Percentiles rank a stretch among this genome's conserved stretches.
These are phyloP conservation scores for Ormyrus pomaceus DNA, from an alignment of 2,888 invertebrate genomes.

Conservation along the genomic window DNA sequence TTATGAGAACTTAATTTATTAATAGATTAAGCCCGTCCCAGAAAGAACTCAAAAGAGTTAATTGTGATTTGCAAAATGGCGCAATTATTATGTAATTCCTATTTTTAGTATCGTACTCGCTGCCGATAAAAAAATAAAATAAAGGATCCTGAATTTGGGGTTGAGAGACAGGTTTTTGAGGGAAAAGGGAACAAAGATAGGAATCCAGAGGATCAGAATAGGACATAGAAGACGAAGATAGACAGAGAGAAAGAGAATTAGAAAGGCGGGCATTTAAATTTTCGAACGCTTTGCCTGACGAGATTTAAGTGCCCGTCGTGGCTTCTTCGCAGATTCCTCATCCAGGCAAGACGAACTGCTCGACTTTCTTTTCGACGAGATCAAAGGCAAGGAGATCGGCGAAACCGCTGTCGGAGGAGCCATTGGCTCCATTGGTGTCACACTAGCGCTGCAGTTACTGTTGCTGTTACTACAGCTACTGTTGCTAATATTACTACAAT, in stretches of 20 bases:
- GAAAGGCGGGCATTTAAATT: slow-evolving; percentile 41
- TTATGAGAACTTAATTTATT: slow-evolving; percentile 12
- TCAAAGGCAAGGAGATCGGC: slow-evolving; percentile 51
- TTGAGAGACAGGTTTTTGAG: no score
- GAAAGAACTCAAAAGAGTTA: slow-evolving; percentile 6
- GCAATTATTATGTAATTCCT: slow-evolving; percentile 5
- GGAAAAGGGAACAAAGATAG: no score
- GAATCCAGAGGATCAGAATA: background rate
- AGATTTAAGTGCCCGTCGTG: slow-evolving; percentile 54
- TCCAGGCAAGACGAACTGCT: slow-evolving; percentile 52
- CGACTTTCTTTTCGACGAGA: slow-evolving; percentile 71
- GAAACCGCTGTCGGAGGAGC: slow-evolving; percentile 69
- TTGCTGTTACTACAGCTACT: slow-evolving; percentile 39
- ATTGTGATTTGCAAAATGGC: slow-evolving; percentile 10
- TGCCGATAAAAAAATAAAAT: slow-evolving; percentile 25
- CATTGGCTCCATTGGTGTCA: slow-evolving; percentile 65
- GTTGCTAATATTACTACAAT: background rate
- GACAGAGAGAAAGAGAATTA: slow-evolving; percentile 10
- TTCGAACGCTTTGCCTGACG: slow-evolving; percentile 57
- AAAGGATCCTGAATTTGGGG: background rate
- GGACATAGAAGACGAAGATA: slow-evolving; percentile 20
- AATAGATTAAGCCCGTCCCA: slow-evolving; percentile 14
- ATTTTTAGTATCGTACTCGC: slow-evolving; percentile 35
- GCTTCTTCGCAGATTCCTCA: slow-evolving; percentile 60
- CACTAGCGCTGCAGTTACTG: slow-evolving; percentile 48